These are phyloP conservation scores for Glareola pratincola DNA, from an alignment of 2,113 vertebrate species.

Conservation along the genomic window DNA sequence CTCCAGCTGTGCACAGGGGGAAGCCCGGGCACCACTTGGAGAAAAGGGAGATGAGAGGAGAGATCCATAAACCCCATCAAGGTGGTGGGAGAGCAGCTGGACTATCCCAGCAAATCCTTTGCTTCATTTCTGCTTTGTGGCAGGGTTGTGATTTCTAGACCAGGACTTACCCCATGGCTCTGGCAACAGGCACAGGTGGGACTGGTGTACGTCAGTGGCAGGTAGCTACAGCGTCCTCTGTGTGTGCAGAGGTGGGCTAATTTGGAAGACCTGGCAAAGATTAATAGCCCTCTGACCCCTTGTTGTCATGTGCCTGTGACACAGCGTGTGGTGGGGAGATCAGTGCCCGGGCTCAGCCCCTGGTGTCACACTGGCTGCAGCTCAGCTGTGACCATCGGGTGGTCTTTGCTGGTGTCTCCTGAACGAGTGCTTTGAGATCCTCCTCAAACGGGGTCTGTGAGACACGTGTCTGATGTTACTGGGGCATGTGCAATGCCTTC, in stretches of 20 bases:
- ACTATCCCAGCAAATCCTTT: background rate
- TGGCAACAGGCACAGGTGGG: background rate
- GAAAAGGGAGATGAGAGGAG: background rate
- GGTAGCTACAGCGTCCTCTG: background rate
- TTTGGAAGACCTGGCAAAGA: background rate
- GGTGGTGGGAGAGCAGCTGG: background rate
- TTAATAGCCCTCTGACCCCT: background rate
- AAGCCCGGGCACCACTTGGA: background rate
- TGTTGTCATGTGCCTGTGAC: rapidly evolving
- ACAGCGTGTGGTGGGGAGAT: background rate
- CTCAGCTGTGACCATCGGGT: rapidly evolving
- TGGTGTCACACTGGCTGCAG: rapidly evolving
- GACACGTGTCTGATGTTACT: rapidly evolving
- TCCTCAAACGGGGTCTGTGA: background rate
- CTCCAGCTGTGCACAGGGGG: background rate
- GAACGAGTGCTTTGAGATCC: background rate
- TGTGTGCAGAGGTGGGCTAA: background rate
- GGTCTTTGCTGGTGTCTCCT: background rate
- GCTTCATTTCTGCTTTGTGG: background rate
- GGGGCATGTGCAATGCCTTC: background rate
- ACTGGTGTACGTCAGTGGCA: background rate
- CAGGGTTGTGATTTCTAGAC: background rate
- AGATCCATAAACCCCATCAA: background rate
- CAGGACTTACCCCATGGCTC: background rate
- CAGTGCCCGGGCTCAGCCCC: background rate